Conservation (phyloP, 2,888 invertebrate species). For the Agonopterix subpropinquella region DNA sequence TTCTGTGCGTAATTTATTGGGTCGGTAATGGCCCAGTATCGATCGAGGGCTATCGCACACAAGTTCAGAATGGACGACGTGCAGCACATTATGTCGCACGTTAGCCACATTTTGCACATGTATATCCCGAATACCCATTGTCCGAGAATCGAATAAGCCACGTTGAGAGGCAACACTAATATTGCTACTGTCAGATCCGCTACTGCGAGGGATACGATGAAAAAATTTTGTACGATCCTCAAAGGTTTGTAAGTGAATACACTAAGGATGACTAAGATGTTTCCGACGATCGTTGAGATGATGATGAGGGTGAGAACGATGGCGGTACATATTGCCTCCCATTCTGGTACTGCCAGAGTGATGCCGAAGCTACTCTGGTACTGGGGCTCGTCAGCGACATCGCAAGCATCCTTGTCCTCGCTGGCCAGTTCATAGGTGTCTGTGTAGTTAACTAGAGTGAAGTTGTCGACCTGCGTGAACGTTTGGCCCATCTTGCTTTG, state of each 20-base stretch:
- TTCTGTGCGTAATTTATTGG: constrained; percentile 96
- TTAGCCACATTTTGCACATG: constrained; percentile 96
- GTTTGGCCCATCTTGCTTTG: constrained; percentile 57
- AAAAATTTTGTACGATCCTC: constrained; percentile 96
- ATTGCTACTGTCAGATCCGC: constrained; percentile 95
- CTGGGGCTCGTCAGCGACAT: constrained; percentile 60
- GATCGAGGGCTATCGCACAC: constrained; percentile 95
- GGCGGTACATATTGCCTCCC: constrained; percentile 90
- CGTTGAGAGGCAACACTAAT: constrained; percentile 93
- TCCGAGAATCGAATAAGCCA: constrained; percentile 92
- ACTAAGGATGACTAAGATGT: constrained; percentile 93
- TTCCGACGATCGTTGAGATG: constrained; percentile 92
- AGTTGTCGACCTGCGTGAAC: constrained; percentile 48
- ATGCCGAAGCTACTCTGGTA: constrained; percentile 83
- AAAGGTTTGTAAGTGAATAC: constrained; percentile 97
- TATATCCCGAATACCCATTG: constrained; percentile 96
- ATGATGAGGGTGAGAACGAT: constrained; percentile 89
- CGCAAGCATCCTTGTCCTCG: constrained; percentile 60
- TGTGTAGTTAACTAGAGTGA: constrained; percentile 45
- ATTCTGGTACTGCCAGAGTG: constrained; percentile 84
- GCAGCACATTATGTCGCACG: constrained; percentile 96
- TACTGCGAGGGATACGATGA: constrained; percentile 95
- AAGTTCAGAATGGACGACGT: constrained; percentile 96
- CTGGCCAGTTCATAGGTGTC: constrained; percentile 40
- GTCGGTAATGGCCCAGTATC: constrained; percentile 96